Evolutionary conservation across 2,888 invertebrate genomes (phyloP), one percentile per base, ranked within the genome.

Genomic region (Drosophila neonasuta): DNA sequence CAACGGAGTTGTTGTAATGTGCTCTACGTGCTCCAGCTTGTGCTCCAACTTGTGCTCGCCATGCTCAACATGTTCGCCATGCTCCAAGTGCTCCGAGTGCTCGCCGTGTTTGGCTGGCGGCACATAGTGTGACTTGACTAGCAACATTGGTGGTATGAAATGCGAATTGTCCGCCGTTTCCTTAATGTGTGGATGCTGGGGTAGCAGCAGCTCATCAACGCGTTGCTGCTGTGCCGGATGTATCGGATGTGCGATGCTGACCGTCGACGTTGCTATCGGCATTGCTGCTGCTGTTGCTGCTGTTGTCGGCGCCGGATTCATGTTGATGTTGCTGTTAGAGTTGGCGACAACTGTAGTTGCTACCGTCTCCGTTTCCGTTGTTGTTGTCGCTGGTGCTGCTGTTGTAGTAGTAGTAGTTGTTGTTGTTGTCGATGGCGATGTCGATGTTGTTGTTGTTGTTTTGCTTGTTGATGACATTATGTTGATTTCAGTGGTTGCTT

Each of bases 81-180:
- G 56, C 46, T 55, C 49, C n/a, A 24, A 24, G 32, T 67, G 67
- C 36, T 60, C 60, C n/a, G 7, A 10, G 30, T 79, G 80, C 24
- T 82, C 82, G 7, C 56, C 80, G 45, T 89, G 89, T 64, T 88
- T 90, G n/a, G 78, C 56, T 8, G 89, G 87, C 34, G 91, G 89
- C 55, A 90, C 88, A 71, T 91, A 91, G 78, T 91, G 90, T 3
- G 91, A 89, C 71, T 91, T 91, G 2, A 91, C 91, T 72, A 91
- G 71, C 59, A 91, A 56, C 91, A 91, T 91, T 44, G 91, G 91
- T 13, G 91, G 91, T 66, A 91, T 90, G 49, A 91, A 91, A 72
- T 91, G 91, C 10, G 89, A 88, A 61, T 88, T 90, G 70, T 91
- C 91, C 17, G 81, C 79, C 7, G 89, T 79, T 69, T 90, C 90